These are phyloP conservation scores for Lithobates pipiens DNA, from an alignment of 2,797 vertebrate genomes.

Conservation along the genomic window DNA sequence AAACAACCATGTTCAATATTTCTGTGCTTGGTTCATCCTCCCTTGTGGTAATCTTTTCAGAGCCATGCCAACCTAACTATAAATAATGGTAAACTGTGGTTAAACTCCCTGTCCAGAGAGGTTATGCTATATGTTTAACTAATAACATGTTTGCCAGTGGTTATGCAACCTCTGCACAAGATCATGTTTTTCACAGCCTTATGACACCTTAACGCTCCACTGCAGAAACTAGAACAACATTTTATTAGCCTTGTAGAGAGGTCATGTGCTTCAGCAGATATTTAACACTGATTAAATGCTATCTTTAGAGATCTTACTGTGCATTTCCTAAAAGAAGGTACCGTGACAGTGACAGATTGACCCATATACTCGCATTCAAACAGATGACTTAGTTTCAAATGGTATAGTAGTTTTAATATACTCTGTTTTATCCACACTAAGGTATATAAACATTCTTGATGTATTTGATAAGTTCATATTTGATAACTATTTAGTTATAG, in stretches of 20 bases:
- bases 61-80: constrained; percentile 40
- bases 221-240: background rate
- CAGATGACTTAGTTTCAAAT: background rate
- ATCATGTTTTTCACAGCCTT: background rate
- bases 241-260: background rate
- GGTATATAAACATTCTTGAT: too few relatives aligned
- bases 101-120: background rate
- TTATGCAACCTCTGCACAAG: background rate
- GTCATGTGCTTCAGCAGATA: constrained; percentile 12
- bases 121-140: background rate
- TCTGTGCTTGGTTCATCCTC: constrained; percentile 7
- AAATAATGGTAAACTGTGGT: constrained; percentile 26
- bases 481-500: too few relatives aligned
- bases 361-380: background rate
- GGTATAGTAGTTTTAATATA: background rate
- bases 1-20: constrained; percentile 13
- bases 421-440: too few relatives aligned
- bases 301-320: constrained; percentile 2
- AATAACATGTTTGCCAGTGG: constrained; percentile 1
- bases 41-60: background rate
- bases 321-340: background rate
- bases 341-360: background rate
- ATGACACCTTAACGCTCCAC: background rate
- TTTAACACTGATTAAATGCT: background rate
- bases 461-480: too few relatives aligned